phyloP scores from a whole-genome alignment of 2,113 vertebrate species.

The Oryzias curvinotus region DNA sequence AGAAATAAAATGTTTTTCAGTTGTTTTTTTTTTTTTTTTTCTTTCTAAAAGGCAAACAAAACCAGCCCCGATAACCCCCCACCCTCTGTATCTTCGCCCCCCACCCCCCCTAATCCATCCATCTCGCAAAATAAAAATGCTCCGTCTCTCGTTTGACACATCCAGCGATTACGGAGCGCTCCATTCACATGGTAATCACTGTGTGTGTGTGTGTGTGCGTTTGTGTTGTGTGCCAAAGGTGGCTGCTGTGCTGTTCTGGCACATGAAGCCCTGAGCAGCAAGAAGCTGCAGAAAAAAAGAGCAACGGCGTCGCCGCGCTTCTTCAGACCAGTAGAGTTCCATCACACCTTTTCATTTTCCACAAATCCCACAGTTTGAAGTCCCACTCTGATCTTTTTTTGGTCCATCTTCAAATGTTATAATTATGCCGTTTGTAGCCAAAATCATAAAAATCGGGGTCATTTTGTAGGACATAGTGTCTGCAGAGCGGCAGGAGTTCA shows the following conservation, averaged over 20 bases:
- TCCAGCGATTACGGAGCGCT: slow-evolving; percentile 76
- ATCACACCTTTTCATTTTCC: no score
- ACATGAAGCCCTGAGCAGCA: slow-evolving; percentile 32
- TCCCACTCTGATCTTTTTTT: no score
- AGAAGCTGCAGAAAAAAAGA: slow-evolving; percentile 23
- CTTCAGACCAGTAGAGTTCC: no score
- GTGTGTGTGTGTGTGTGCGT: slow-evolving; percentile 34
- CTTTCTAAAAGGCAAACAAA: slow-evolving; percentile 77
- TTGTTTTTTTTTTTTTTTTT: slow-evolving; percentile 76
- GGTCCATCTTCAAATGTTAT: no score
- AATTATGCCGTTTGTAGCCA: no score
- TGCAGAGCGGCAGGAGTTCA: no score
- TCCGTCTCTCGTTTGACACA: slow-evolving; percentile 77
- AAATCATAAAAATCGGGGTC: no score
- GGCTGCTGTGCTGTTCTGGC: slow-evolving; percentile 45
- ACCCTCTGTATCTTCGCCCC: slow-evolving; percentile 60
- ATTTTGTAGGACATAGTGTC: no score
- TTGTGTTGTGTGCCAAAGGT: slow-evolving; percentile 35
- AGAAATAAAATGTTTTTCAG: slow-evolving; percentile 75
- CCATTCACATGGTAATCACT: slow-evolving; percentile 83
- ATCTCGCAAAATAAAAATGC: slow-evolving; percentile 71
- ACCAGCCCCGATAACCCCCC: slow-evolving; percentile 63
- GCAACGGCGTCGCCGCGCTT: slow-evolving; percentile 41
- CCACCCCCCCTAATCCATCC: slow-evolving; percentile 71
- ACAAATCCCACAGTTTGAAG: no score